Evolutionary conservation across 2,888 invertebrate species (phyloP).

Genomic region (Omphaloscelis lunosa): DNA sequence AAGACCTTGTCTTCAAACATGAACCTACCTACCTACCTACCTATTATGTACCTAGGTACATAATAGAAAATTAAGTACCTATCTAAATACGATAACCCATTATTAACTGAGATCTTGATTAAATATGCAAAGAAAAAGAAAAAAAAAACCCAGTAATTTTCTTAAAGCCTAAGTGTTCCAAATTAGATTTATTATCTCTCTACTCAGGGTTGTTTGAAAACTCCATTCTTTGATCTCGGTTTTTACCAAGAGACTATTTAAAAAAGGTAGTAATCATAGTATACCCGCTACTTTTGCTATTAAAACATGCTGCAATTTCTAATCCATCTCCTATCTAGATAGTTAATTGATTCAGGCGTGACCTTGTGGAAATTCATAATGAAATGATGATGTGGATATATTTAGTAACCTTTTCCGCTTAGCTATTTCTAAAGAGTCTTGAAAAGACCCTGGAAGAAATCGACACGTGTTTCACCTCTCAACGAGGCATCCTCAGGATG

Average conservation of each 20-base stretch:
- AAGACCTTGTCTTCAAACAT: too few species aligned
- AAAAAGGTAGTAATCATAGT: neutral
- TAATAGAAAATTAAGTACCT: too few species aligned
- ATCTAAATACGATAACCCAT: neutral
- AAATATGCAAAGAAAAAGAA: neutral
- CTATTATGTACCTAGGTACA: too few species aligned
- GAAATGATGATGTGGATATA: too few species aligned
- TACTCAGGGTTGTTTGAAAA: neutral
- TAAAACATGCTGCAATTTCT: slow-evolving; percentile 9
- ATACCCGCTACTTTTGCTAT: neutral
- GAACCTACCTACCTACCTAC: too few species aligned
- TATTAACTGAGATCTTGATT: neutral
- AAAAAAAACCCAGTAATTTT: neutral
- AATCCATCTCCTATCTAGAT: neutral
- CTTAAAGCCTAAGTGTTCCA: neutral
- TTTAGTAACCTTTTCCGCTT: too few species aligned
- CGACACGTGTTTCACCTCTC: too few species aligned
- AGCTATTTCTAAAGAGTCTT: too few species aligned
- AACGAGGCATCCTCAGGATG: too few species aligned
- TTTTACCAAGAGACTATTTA: slow-evolving; percentile 5
- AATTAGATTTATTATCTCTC: neutral
- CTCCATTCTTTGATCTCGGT: neutral
- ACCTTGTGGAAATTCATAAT: too few species aligned
- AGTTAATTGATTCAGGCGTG: too few species aligned
- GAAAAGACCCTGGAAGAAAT: too few species aligned